phyloP scores from a whole-genome alignment of 2,888 invertebrate genomes.

The Uloborus plumipes region DNA sequence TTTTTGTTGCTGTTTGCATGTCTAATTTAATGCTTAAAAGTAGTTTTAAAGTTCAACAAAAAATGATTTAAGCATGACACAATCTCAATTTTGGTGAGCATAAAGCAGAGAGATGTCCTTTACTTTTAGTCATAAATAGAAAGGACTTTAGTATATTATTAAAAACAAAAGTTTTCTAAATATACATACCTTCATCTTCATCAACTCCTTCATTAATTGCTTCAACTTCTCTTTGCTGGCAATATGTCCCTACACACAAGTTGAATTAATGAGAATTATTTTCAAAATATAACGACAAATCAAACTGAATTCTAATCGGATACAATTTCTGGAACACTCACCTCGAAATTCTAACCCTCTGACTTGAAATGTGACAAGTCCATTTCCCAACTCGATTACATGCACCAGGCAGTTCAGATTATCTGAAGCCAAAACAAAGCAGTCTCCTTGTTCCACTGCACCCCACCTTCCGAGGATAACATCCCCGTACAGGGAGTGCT shows the following conservation, averaged over 20 bases:
- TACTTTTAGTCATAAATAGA: too few species aligned
- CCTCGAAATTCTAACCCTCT: conserved; percentile 95
- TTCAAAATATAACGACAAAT: neutral
- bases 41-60: too few species aligned
- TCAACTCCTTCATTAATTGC: conserved; percentile 98
- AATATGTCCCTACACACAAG: conserved; percentile 83
- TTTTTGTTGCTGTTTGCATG: too few species aligned
- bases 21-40: too few species aligned
- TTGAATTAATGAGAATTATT: neutral
- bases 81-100: too few species aligned
- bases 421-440: conserved; percentile 97
- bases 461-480: conserved; percentile 94
- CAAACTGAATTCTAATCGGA: neutral
- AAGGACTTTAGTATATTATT: too few species aligned
- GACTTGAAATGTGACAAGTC: conserved; percentile 96
- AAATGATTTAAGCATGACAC: too few species aligned
- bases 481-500: conserved; percentile 95
- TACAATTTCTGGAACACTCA: conserved; percentile 63
- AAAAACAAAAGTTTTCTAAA: neutral
- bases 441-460: conserved; percentile 95
- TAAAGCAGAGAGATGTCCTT: too few species aligned
- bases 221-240: conserved; percentile 98
- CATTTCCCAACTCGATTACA: conserved; percentile 97
- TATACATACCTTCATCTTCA: conserved; percentile 84
- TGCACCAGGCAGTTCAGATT: conserved; percentile 98